Percentiles rank a stretch among this genome's conserved stretches.
Conservation (phyloP, 2,113 vertebrate species). For the Macrotis lagotis region DNA sequence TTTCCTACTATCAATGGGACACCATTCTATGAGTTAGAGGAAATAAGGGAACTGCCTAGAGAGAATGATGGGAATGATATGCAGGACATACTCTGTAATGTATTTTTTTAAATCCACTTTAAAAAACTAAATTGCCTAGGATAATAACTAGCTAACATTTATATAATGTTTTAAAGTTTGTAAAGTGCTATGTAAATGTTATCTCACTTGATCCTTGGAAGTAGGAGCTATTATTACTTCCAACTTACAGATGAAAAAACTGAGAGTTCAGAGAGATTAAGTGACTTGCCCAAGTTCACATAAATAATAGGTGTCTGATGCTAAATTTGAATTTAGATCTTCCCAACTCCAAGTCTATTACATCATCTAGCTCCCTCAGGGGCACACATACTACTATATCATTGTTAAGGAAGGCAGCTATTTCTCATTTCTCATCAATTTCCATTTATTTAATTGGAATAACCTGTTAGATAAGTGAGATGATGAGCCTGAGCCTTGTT, state of each 20-base stretch:
- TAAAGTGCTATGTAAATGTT: not conserved
- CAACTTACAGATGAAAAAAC: not conserved
- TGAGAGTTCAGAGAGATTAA: not conserved
- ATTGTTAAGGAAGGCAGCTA: slow-evolving; percentile 19
- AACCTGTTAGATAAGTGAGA: not conserved
- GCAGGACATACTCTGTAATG: not conserved
- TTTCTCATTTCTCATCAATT: slow-evolving; percentile 23
- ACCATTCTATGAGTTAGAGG: slow-evolving; percentile 20
- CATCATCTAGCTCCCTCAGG: not conserved
- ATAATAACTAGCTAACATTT: not conserved
- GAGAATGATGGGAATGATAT: not conserved
- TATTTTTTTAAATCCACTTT: slow-evolving; percentile 48
- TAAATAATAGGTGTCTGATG: not conserved
- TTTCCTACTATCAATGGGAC: not conserved
- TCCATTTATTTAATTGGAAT: slow-evolving; percentile 5
- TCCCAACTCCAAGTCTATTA: not conserved
- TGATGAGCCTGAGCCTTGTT: not conserved
- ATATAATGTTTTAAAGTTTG: not conserved
- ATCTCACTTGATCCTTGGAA: not conserved
- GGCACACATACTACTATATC: slow-evolving; percentile 49
- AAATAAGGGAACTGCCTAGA: not conserved
- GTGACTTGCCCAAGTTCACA: not conserved
- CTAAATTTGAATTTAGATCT: not conserved
- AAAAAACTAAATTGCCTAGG: slow-evolving; percentile 19
- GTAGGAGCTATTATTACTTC: not conserved